phyloP scores from a whole-genome alignment of 1,140 invertebrate species.

The Leptinotarsa defecta region DNA sequence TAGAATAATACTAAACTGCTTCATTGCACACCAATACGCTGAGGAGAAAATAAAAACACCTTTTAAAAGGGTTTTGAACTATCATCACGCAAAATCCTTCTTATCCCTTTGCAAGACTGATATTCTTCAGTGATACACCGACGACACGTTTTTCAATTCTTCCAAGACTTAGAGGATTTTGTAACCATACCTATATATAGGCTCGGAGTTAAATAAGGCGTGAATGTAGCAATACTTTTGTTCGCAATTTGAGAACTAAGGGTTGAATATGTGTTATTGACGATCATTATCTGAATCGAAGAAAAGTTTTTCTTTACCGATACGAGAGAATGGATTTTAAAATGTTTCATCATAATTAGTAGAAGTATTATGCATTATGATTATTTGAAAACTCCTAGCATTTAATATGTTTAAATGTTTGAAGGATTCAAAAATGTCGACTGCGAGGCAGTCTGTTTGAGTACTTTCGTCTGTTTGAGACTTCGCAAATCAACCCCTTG shows the following conservation, averaged over 20 bases:
- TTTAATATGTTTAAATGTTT: too few relatives aligned
- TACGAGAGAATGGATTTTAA: too few relatives aligned
- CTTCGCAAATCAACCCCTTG: too few relatives aligned
- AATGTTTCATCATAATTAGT: too few relatives aligned
- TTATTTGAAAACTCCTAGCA: too few relatives aligned
- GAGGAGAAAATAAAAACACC: constrained; percentile 26
- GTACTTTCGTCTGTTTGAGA: too few relatives aligned
- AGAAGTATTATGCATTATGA: too few relatives aligned
- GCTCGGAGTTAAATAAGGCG: not conserved
- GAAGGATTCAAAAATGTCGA: too few relatives aligned
- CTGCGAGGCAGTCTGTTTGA: too few relatives aligned
- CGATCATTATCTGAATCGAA: not conserved
- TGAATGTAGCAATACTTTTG: not conserved
- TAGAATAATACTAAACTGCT: not conserved
- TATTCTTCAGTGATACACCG: constrained; percentile 14
- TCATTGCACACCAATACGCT: constrained; percentile 31
- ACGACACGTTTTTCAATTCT: constrained; percentile 7
- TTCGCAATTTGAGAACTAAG: not conserved
- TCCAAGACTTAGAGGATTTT: constrained; percentile 12
- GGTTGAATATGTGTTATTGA: not conserved
- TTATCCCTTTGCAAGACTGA: constrained; percentile 32
- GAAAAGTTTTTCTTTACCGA: not conserved
- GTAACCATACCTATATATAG: not conserved
- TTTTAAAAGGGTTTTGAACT: constrained; percentile 34
- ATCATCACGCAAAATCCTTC: constrained; percentile 27